Base-by-base conservation (phyloP, 2,888 invertebrate species). In the Hoplodrina blanda region DNA sequence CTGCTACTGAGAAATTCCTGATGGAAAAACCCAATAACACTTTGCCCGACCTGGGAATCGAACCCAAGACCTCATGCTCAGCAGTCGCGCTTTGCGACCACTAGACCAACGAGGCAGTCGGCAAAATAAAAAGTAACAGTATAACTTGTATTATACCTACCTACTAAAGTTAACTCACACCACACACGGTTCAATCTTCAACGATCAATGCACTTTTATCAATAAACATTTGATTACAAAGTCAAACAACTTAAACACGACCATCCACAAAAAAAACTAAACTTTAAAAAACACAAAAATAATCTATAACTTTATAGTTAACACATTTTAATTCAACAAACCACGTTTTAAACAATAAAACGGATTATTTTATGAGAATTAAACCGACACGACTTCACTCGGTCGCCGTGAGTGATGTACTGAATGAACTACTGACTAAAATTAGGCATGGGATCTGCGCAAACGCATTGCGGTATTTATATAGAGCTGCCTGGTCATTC, bases 341-440 rank as follows among this genome's bases (percentile, higher is more conserved):
- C 65, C 60, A 66, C 60, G 50, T 65, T 68, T 46, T 25, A 54
- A 4, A 7, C 4, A n/a, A 17, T 8, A 62, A 76, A 62, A 62
- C 17, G 37, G 15, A 19, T 37, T 49, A 41, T 59, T 15, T 17
- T 3, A 19, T 10, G 25, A 61, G n/a, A 1, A 19, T 57, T 33
- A 56, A 62, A 44, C 1, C 13, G n/a, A 55, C 46, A 53, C 80
- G 62, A 59, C 72, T 78, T 67, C 64, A 49, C 72, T 7, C 57
- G 15, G 15, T 49, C 73, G 71, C 72, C 49, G 68, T 69, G 65
- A 69, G 59, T 75, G 64, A 61, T 56, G 72, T 73, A 87, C 86
- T 86, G 84, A 71, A 80, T 76, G 75, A 79, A 73, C 62, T 78
- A 81, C 75, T 78, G 66, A 81, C 78, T 80, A 80, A 78, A 78